phyloP scores from a whole-genome alignment of 2,113 vertebrate species.

The Thoracochromis brauschi region DNA sequence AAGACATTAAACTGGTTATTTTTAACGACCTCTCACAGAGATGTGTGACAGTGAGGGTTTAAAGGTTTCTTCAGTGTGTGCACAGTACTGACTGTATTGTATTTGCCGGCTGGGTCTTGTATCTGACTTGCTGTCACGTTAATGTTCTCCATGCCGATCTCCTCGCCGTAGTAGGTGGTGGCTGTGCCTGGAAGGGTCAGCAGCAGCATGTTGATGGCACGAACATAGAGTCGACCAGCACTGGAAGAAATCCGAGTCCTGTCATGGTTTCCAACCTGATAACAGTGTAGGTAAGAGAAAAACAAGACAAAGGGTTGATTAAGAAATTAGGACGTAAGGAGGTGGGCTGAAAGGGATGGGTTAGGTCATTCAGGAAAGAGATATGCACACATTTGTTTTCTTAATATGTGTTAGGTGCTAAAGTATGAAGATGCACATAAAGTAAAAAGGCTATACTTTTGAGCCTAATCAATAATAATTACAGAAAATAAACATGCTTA shows the following conservation, averaged over 20 bases:
- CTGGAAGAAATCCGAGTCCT: slow-evolving; percentile 78
- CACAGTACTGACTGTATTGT: slow-evolving; percentile 60
- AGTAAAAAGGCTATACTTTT: background rate
- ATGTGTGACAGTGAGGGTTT: background rate
- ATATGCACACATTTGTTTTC: background rate
- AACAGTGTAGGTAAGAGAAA: background rate
- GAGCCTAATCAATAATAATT: background rate
- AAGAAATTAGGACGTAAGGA: background rate
- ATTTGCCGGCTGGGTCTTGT: slow-evolving; percentile 71
- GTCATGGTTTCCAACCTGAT: slow-evolving; percentile 84
- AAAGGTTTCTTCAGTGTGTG: background rate
- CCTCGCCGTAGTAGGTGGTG: slow-evolving; percentile 93
- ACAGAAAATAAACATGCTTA: background rate
- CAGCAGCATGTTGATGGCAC: slow-evolving; percentile 87
- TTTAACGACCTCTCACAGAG: background rate
- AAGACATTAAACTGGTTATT: background rate
- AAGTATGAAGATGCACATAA: background rate
- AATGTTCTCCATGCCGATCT: slow-evolving; percentile 90
- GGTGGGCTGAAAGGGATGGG: background rate
- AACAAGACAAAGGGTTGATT: background rate
- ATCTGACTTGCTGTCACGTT: slow-evolving; percentile 54
- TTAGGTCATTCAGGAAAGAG: background rate
- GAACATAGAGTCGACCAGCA: slow-evolving; percentile 72
- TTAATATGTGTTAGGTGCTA: background rate
- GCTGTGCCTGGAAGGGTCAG: slow-evolving; percentile 92